Base-by-base conservation (phyloP, 2,888 invertebrate species). In the Pherbina coryleti region DNA sequence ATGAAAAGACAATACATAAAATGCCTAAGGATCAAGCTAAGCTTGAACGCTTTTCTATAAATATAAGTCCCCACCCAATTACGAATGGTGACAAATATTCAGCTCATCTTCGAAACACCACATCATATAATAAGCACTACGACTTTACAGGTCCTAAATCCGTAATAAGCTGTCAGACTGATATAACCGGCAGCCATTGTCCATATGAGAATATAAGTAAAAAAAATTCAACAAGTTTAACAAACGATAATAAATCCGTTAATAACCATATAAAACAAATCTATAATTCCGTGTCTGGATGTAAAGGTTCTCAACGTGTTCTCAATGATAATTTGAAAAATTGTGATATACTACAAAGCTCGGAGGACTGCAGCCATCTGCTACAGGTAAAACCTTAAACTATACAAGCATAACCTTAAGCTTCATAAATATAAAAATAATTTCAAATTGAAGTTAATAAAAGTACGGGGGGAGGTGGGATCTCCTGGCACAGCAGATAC, bases 291-390 rank as follows among this genome's bases (percentile, higher is more conserved):
- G 34, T 14, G 44, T 19, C 37, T 1, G 9, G 5, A 22, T 60
- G 37, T 5, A 37, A 17, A 11, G 37, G n/a, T 37, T 60, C 72
- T 37, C 72, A 72, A 19, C 22, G 37, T 5, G 57, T 72, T 17
- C 37, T 44, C 22, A 44, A 37, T 71, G 84, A 85, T 71, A 85
- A 85, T 19, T 91, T 92, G 80, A 92, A 92, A 86, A 92, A 92
- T 84, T 92, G 92, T 81, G 92, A 93, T 79, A 86, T 93, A 70
- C 92, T 93, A 86, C 93, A 93, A 85, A 92, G 92, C 55, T 93
- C 93, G 78, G 94, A 94, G 89, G 94, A 94, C 85, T 94, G 94
- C 82, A 90, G 93, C 76, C 90, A 93, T 79, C 89, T 94, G 55
- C 85, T 93, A 85, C 93, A 94, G 87, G 90, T 91, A 75, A 84